Conservation (phyloP, 2,113 vertebrate species). For the Carollia perspicillata region DNA sequence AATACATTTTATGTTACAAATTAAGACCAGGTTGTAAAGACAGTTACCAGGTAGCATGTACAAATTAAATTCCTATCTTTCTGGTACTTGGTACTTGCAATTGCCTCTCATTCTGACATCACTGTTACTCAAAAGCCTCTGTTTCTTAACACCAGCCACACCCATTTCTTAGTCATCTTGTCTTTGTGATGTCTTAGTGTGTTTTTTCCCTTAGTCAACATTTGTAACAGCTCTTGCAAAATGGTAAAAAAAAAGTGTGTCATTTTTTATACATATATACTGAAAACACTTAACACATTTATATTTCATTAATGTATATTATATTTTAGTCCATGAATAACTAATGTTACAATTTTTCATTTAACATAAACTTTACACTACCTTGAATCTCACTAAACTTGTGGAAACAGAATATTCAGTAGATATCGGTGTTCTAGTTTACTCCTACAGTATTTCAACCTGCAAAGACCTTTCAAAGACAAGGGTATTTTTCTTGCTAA, state of each 20-base stretch:
- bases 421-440: background rate
- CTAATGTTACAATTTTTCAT: background rate
- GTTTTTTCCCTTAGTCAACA: background rate
- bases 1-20: background rate
- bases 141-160: background rate
- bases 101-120: background rate
- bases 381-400: background rate
- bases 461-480: background rate
- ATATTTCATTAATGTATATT: background rate
- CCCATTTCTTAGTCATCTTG: background rate
- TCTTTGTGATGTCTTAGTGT: background rate
- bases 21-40: background rate
- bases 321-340: background rate
- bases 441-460: background rate
- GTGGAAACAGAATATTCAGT: background rate
- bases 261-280: too few species aligned
- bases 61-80: background rate
- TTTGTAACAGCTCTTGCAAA: background rate
- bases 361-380: background rate
- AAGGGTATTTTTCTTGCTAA: background rate
- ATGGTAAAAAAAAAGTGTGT: too few species aligned
- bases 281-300: background rate
- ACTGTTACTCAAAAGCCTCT: background rate
- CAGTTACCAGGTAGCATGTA: background rate
- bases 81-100: background rate